Percentiles rank a stretch among this genome's conserved stretches.
Conservation (phyloP, 2,888 invertebrate genomes). For the Dryobotodes eremita region DNA sequence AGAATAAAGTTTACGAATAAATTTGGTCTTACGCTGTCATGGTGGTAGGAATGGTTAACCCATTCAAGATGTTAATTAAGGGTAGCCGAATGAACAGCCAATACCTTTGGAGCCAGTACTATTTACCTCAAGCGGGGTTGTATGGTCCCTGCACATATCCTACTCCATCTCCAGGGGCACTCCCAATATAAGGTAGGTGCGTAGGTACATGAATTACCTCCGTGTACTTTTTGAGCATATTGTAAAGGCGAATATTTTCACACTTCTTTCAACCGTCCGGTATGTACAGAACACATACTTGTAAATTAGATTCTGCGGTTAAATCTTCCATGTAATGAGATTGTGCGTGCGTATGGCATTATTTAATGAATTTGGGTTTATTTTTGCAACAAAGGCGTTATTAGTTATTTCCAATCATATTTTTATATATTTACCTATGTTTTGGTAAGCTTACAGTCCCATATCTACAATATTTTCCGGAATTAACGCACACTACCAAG, state of each 20-base stretch:
- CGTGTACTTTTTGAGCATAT: slow-evolving; percentile 1
- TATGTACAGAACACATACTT: not conserved
- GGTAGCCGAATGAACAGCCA: not conserved
- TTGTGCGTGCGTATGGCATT: not conserved
- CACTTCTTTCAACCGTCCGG: not conserved
- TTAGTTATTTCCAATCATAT: not conserved
- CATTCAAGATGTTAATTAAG: not conserved
- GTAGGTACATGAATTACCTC: not conserved
- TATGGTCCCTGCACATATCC: not conserved
- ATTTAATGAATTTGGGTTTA: slow-evolving; percentile 6
- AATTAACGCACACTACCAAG: too few relatives aligned
- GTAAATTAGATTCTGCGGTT: slow-evolving; percentile 41
- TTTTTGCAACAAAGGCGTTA: not conserved
- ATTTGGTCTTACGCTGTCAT: not conserved
- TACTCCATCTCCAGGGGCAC: not conserved
- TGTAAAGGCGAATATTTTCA: not conserved
- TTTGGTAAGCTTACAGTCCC: not conserved
- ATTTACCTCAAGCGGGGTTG: not conserved
- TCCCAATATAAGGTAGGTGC: not conserved
- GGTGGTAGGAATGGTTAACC: not conserved
- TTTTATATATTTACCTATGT: not conserved
- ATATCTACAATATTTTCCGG: too few relatives aligned
- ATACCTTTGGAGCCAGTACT: not conserved
- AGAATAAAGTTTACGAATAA: not conserved
- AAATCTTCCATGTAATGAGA: slow-evolving; percentile 25